Evolutionary conservation across 1,140 invertebrate species (phyloP), one percentile per base, ranked within the genome.

Genomic region (Tetramorium parvispinum): DNA sequence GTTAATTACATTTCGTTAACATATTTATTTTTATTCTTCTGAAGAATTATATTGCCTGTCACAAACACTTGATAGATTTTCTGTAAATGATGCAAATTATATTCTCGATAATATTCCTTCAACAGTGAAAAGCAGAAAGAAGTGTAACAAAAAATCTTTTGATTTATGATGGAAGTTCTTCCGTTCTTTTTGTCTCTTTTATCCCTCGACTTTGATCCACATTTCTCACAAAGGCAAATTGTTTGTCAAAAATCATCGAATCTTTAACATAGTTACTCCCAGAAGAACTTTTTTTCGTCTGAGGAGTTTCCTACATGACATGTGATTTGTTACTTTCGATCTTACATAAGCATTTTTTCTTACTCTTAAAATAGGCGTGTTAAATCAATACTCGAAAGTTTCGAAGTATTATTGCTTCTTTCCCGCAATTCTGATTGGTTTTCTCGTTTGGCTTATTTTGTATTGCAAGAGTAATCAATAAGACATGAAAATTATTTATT

Each of bases 111-210:
- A 71, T 57, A 70, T 59, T 82, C 37, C 24, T 46, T 46, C 16
- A 24, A 7, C 4, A 3, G 46, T 8, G 13, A 10, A 40, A 40
- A 79, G 11, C 7, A 11, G 0, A 0, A 46, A 8, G 16, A 82
- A 71, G 6, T 24, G 5, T 40, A 55, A 53, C 40, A 53, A 57
- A 55, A 21, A 59, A n/a, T 57, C 37, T 32, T 65, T 21, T 82
- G 53, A 82, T 82, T 82, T 82, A 82, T 82, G 79, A 73, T 46
- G 37, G 24, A 59, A 82, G 53, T 82, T 82, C 3, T 18, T 57
- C 7, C 24, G 40, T 10, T 55, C 18, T 55, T 81, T 53, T 57
- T 71, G 16, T 79, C 10, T 16, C 11, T 24, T 53, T 55, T 46
- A 68, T 51, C 10, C 18, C 10, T 46, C 40, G 53, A 82, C 51